A percentile compares a stretch with the other conserved stretches of the same genome.
These are phyloP conservation scores for Ladona fulva DNA, from an alignment of 1,140 invertebrate genomes.

Conservation along the genomic window DNA sequence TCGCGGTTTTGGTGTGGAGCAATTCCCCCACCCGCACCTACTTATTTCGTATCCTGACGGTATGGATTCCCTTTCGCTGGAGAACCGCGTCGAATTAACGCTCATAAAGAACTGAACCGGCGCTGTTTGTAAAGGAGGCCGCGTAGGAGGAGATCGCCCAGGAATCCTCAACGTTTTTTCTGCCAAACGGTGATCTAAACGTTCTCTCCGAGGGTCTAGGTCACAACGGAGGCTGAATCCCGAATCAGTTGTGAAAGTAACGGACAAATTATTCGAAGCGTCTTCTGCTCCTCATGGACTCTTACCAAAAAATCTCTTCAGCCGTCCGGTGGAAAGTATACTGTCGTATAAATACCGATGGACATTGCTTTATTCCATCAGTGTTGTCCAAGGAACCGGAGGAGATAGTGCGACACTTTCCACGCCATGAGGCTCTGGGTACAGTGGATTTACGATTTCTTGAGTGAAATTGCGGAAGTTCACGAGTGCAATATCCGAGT, in stretches of 20 bases:
- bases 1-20: no score
- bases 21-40: no score
- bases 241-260: not conserved
- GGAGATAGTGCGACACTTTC: not conserved
- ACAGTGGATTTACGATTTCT: not conserved
- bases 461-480: not conserved
- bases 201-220: not conserved
- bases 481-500: no score
- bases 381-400: not conserved
- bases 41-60: no score
- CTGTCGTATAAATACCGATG: not conserved
- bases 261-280: not conserved
- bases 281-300: no score
- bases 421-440: not conserved
- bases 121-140: no score
- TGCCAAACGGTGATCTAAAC: no score
- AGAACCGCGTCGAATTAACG: no score
- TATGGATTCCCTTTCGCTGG: no score
- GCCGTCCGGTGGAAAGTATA: not conserved
- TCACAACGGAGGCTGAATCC: not conserved
- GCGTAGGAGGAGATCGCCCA: no score
- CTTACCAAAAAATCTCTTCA: not conserved
- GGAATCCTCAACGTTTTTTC: no score
- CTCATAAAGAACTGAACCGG: no score
- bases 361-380: not conserved